These are phyloP conservation scores for Danio choprae DNA, from an alignment of 2,797 vertebrate species.

Conservation along the genomic window DNA sequence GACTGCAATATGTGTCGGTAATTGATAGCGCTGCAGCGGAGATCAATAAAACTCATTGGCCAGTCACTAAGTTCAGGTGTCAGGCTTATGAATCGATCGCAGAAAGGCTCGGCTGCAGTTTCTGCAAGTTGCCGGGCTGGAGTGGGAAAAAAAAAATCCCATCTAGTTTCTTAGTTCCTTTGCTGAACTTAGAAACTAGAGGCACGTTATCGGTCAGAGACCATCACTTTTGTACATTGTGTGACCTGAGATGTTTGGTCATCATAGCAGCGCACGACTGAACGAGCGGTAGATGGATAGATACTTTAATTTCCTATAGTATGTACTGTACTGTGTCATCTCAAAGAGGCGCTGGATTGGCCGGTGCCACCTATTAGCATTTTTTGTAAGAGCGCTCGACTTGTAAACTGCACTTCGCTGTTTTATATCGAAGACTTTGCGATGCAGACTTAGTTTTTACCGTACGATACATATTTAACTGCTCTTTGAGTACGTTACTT, in stretches of 20 bases:
- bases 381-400: conserved; percentile 72
- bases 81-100: conserved; percentile 28
- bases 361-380: conserved; percentile 76
- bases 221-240: conserved; percentile 41
- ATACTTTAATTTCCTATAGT: conserved; percentile 26
- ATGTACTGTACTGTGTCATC: conserved; percentile 58
- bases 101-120: background rate
- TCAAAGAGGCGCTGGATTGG: conserved; percentile 69
- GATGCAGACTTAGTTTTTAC: conserved; percentile 61
- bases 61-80: conserved; percentile 38
- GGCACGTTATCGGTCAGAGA: background rate
- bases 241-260: conserved; percentile 2
- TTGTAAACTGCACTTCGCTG: conserved; percentile 69
- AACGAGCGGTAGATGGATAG: conserved; percentile 1
- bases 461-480: conserved; percentile 45
- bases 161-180: conserved; percentile 27
- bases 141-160: background rate
- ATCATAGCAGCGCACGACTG: conserved; percentile 1
- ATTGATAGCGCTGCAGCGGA: conserved; percentile 14
- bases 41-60: conserved; percentile 43
- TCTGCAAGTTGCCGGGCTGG: conserved; percentile 6
- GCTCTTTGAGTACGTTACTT: conserved; percentile 46
- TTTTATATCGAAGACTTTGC: conserved; percentile 78
- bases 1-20: conserved; percentile 12
- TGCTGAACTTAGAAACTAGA: conserved; percentile 26